Base-by-base conservation (phyloP, 2,797 vertebrate species). In the Adelosebastes latens region DNA sequence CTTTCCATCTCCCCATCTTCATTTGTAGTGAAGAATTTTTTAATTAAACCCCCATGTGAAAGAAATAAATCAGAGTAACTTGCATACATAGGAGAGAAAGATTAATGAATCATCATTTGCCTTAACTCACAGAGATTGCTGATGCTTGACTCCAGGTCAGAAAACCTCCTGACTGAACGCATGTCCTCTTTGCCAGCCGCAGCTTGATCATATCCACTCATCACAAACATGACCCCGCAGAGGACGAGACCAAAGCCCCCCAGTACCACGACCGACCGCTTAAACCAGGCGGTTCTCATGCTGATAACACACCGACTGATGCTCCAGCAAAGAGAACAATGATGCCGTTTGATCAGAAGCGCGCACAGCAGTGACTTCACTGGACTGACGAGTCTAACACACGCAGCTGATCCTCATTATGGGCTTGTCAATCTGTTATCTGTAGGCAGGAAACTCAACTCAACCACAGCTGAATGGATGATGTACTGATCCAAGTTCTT, bases 51-150 rank as follows among this genome's bases (percentile, higher is more conserved):
- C 14, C 10, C 3, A 46, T 27, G 9, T 12, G 7, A 13, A 39
- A 36, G 0, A 25, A 42, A 20, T 8, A 22, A 62, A 63, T 24
- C 11, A 4, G 32, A n/a, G 7, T 12, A 24, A 56, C 7, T 12
- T 25, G 3, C 2, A 39, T 13, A 42, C 0, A 52, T 52, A n/a
- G 13, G 8, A 6, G 20, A 27, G 5, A 67, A 66, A n/a, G 10
- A 22, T 27, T 18, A 42, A 14, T 6, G 0, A 14, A 39, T 39
- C 13, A 13, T 39, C 13, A 39, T 39, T 36, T 14, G 59, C 1
- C 1, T 16, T 1, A 16, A 92, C 92, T 93, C 85, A 92, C 92
- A 5, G 12, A 93, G 59, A 0, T 55, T 64, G 11, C 5, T 61
- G 68, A 90, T 42, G 61, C 27, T 82, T 1, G 1, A 46, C 80